Conservation (phyloP, 2,113 vertebrate genomes). For the Esox niger region DNA sequence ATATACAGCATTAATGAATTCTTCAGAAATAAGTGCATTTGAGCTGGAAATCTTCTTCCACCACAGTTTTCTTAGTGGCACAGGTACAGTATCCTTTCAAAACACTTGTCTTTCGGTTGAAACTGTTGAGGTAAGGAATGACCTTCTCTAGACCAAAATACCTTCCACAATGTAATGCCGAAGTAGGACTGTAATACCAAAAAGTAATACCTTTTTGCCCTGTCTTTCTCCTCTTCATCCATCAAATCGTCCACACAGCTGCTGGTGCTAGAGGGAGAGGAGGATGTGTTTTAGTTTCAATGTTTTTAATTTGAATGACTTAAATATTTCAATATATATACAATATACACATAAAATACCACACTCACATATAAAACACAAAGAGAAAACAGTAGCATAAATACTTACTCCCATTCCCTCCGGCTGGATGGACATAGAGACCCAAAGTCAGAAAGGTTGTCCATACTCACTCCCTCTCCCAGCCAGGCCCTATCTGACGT, state of each 20-base stretch:
- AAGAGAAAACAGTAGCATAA: neutral
- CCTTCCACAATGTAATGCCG: neutral
- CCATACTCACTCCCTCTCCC: conserved; percentile 78
- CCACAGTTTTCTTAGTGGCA: neutral
- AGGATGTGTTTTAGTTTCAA: conserved; percentile 11
- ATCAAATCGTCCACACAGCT: conserved; percentile 85
- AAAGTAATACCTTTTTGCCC: conserved; percentile 92
- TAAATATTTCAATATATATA: neutral
- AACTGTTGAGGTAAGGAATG: neutral
- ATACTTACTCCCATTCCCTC: conserved; percentile 79
- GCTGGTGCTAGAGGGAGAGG: conserved; percentile 73
- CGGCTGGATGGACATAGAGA: conserved; percentile 68
- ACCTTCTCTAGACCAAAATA: neutral
- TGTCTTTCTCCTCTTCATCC: conserved; percentile 94
- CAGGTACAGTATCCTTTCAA: neutral
- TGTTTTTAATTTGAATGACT: neutral
- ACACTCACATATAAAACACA: neutral
- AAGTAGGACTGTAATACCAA: neutral
- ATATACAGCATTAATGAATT: neutral
- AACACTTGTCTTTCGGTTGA: neutral
- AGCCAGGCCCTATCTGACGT: conserved; percentile 62
- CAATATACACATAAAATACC: too few relatives aligned
- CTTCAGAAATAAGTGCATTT: neutral
- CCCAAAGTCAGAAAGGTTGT: conserved; percentile 75
- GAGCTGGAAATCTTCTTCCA: too few relatives aligned